These are phyloP conservation scores for Semnornis frantzii DNA, from an alignment of 2,113 vertebrate species.

Conservation along the genomic window DNA sequence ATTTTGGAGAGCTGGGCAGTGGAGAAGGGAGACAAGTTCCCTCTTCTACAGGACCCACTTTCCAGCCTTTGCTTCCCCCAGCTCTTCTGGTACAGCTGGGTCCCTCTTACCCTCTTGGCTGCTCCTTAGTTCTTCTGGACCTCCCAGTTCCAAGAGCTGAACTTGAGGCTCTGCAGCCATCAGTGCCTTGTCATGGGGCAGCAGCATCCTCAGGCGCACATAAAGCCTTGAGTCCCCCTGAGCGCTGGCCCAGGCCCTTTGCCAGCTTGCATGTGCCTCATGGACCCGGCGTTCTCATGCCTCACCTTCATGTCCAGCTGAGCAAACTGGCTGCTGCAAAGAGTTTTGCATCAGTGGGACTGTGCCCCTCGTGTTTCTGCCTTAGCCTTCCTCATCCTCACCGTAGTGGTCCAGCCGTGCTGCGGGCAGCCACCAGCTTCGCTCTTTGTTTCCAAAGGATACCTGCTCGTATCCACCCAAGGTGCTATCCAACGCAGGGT, in stretches of 20 bases:
- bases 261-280: neutral
- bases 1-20: neutral
- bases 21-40: neutral
- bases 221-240: neutral
- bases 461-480: conserved; percentile 32
- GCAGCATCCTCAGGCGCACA: neutral
- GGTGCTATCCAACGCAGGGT: conserved; percentile 56
- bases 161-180: neutral
- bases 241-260: neutral
- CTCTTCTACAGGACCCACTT: neutral
- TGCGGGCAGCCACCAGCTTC: neutral
- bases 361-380: neutral
- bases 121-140: neutral
- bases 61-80: neutral
- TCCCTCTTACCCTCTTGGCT: neutral
- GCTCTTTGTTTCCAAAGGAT: conserved; percentile 46
- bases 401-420: neutral
- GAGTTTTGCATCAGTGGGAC: neutral
- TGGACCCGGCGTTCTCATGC: neutral
- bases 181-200: neutral
- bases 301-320: neutral
- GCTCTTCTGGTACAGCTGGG: neutral
- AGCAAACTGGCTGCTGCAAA: neutral
- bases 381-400: neutral
- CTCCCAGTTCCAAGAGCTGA: neutral